Evolutionary conservation across 2,888 invertebrate genomes (phyloP).

Genomic region (Leptarthrus brevirostris): DNA sequence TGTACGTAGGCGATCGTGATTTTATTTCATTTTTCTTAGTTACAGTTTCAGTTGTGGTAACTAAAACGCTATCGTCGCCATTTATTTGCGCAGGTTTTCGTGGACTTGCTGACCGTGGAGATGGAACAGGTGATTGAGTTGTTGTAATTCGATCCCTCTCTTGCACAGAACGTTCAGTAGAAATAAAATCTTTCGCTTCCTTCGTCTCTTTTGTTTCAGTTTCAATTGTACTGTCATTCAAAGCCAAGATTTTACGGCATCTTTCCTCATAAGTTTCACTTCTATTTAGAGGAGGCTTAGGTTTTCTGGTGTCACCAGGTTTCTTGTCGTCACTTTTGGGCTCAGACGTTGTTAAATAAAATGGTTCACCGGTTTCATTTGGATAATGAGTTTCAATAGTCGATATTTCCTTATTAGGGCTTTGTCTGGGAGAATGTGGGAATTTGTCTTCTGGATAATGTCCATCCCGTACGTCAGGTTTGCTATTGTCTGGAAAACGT

Average conservation of each 20-base stretch:
- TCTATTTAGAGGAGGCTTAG: slow-evolving; percentile 72
- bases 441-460: slow-evolving; percentile 49
- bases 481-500: not conserved
- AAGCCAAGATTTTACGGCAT: slow-evolving; percentile 77
- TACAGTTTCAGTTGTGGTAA: not conserved
- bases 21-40: not conserved
- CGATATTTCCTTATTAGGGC: not conserved
- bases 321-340: slow-evolving; percentile 40
- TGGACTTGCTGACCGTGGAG: not conserved
- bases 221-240: slow-evolving; percentile 61
- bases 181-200: slow-evolving; percentile 45
- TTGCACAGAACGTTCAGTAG: slow-evolving; percentile 38
- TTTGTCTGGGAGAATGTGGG: not conserved
- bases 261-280: slow-evolving; percentile 81
- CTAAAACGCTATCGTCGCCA: not conserved
- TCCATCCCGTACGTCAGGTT: slow-evolving; percentile 53
- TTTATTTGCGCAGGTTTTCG: not conserved
- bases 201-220: not conserved
- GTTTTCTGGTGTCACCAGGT: slow-evolving; percentile 56
- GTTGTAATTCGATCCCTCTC: slow-evolving; percentile 1
- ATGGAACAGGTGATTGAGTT: slow-evolving; percentile 55
- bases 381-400: slow-evolving; percentile 33
- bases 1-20: slow-evolving; percentile 31
- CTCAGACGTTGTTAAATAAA: slow-evolving; percentile 58
- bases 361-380: slow-evolving; percentile 41